Base-by-base conservation (phyloP, 2,113 vertebrate genomes). In the Elephas maximus region DNA sequence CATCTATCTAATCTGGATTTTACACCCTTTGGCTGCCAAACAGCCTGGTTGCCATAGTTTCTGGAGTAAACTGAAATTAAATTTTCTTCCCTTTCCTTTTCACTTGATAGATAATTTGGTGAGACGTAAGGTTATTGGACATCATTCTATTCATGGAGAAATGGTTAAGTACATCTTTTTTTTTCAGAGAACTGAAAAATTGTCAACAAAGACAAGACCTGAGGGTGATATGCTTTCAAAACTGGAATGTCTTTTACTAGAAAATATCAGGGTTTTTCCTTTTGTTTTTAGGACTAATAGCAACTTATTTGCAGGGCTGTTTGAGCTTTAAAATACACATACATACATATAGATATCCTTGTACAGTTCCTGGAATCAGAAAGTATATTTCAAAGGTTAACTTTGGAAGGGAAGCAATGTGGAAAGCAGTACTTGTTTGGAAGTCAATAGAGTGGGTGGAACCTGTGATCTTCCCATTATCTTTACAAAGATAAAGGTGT, bases 1-100 rank as follows among this genome's bases (percentile, higher is more conserved):
- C 92, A 88, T 98, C 97, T 97, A 97, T 97, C 96, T 93, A 98
- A 97, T 97, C 96, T 96, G 45, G 90, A 86, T 94, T 96, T 95
- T 95, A 88, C 92, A 97, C 97, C 96, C 93, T 97, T 97, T 96
- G 95, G 74, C 97, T 97, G 96, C 97, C 97, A 97, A 83, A 92
- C 74, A 96, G 73, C 82, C 51, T 41, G 33, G 90, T 96, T 96
- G 82, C 93, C 95, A 96, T 94, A 92, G 96, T 93, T 97, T 97
- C 95, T 96, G 44, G 53, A 94, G 63, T 83, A 96, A 92, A 74
- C 91, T 57, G 85, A 95, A 95, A 96, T 98, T 90, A 94, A 93
- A 90, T 83, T 69, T 93, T 97, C 93, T 91, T 86, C 69, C 44
- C 88, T 90, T 95, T 81, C 80, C 67, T 95, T 95, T 82, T 67